These are phyloP conservation scores for Orestias chungarensis DNA, from an alignment of 2,797 vertebrate species.

Conservation along the genomic window DNA sequence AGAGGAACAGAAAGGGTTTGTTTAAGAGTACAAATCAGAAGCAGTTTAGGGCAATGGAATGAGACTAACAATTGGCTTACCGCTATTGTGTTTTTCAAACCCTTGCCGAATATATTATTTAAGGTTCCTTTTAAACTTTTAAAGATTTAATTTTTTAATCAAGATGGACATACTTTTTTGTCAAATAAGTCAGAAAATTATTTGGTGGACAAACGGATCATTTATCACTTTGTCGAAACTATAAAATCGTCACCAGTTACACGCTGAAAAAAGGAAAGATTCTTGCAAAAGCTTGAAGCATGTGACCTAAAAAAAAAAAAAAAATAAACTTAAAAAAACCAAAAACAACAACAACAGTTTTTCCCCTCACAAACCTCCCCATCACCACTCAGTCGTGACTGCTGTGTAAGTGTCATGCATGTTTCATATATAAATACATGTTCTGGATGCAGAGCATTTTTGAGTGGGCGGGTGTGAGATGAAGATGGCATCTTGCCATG, in stretches of 20 bases:
- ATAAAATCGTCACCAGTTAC: background rate
- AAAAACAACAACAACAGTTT: slow-evolving; percentile 19
- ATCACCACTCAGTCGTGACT: background rate
- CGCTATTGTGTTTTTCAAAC: no score
- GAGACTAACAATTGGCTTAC: background rate
- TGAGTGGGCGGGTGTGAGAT: slow-evolving; percentile 56
- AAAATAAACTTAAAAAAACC: no score
- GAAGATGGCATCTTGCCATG: slow-evolving; percentile 61
- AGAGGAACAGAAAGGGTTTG: background rate
- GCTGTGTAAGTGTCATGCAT: slow-evolving; percentile 71
- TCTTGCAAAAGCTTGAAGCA: background rate
- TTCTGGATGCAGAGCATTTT: slow-evolving; percentile 45
- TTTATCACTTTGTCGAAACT: slow-evolving; percentile 5
- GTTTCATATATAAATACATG: slow-evolving; percentile 69
- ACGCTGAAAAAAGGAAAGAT: background rate
- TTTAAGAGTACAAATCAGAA: background rate
- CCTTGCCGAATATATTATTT: background rate
- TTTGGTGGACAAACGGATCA: background rate
- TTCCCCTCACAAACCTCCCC: slow-evolving; percentile 13
- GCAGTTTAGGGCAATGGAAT: background rate
- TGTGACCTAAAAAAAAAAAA: slow-evolving; percentile 10
- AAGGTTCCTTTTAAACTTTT: background rate
- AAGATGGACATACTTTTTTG: background rate
- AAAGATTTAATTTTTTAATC: background rate
- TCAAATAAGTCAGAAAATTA: background rate